Evolutionary conservation across 1,140 invertebrate species (phyloP).

Genomic region (Argopecten irradians): DNA sequence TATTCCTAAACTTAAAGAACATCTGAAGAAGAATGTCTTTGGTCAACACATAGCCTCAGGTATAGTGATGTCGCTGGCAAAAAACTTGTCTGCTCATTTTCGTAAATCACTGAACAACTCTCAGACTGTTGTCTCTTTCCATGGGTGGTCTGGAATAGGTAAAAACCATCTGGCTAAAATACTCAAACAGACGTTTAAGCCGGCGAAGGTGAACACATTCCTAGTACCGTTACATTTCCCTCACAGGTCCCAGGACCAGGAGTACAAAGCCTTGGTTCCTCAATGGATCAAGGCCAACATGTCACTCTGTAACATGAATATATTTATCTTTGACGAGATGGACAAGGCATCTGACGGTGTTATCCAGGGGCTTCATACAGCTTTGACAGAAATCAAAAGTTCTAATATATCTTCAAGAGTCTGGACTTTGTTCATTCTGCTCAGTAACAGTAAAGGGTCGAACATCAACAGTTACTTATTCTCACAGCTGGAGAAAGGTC

Average conservation of each 20-base stretch:
- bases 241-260: slow-evolving; percentile 51
- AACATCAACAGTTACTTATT: slow-evolving; percentile 66
- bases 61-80: slow-evolving; percentile 52
- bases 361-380: slow-evolving; percentile 53
- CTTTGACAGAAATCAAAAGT: slow-evolving; percentile 55
- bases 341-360: slow-evolving; percentile 65
- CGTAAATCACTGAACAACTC: slow-evolving; percentile 39
- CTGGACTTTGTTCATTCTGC: slow-evolving; percentile 61
- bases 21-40: slow-evolving; percentile 68
- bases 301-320: slow-evolving; percentile 62
- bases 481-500: slow-evolving; percentile 52
- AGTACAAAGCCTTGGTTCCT: slow-evolving; percentile 53
- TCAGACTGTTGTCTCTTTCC: slow-evolving; percentile 66
- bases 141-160: slow-evolving; percentile 73
- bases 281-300: slow-evolving; percentile 63
- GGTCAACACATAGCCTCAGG: slow-evolving; percentile 70
- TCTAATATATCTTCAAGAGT: slow-evolving; percentile 45
- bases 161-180: slow-evolving; percentile 71
- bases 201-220: slow-evolving; percentile 51
- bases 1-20: slow-evolving; percentile 47
- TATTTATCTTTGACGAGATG: slow-evolving; percentile 73
- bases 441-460: slow-evolving; percentile 65
- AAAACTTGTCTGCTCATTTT: slow-evolving; percentile 35
- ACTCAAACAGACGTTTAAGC: slow-evolving; percentile 59
- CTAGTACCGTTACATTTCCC: slow-evolving; percentile 67